Conservation (phyloP, 92 coral and sea anemone genomes). For the Epizoanthus stellaris region DNA sequence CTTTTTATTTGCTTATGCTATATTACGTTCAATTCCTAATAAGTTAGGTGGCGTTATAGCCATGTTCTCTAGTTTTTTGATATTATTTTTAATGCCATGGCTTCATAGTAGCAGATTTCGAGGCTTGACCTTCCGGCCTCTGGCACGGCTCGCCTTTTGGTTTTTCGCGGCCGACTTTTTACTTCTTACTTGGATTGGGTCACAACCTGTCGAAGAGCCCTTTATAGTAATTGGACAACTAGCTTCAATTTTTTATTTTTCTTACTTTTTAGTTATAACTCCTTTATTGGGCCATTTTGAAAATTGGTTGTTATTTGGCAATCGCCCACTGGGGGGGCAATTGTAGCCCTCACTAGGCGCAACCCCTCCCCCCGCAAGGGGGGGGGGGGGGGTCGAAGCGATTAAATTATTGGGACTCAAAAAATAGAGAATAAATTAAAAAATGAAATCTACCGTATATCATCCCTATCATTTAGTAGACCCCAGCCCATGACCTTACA, state of each 20-base stretch:
- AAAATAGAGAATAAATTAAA: neutral
- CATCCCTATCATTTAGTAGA: conserved; percentile 89
- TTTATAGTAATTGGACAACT: conserved; percentile 72
- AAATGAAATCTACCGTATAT: conserved; percentile 66
- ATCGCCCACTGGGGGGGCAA: too few relatives aligned
- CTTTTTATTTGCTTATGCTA: conserved; percentile 64
- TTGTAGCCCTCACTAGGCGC: too few relatives aligned
- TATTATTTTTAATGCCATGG: conserved; percentile 61
- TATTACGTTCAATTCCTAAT: conserved; percentile 65
- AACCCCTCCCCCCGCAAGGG: too few relatives aligned
- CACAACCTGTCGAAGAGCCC: conserved; percentile 80
- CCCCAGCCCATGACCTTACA: conserved; percentile 85
- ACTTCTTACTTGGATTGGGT: conserved; percentile 86
- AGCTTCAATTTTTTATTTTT: conserved; percentile 71
- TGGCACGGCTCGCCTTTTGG: conserved; percentile 84
- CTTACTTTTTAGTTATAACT: conserved; percentile 62
- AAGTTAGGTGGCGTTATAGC: conserved; percentile 66
- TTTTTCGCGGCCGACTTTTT: conserved; percentile 75
- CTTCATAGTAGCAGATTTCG: conserved; percentile 61
- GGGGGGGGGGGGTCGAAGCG: too few relatives aligned
- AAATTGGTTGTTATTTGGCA: conserved; percentile 40
- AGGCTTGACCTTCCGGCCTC: conserved; percentile 84
- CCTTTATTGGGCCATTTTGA: conserved; percentile 72
- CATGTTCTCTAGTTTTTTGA: conserved; percentile 56
- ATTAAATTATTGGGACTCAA: too few relatives aligned